A percentile compares a stretch with the other conserved stretches of the same genome.
These are phyloP conservation scores for Stegostoma tigrinum DNA, from an alignment of 2,113 vertebrate species.

Conservation along the genomic window DNA sequence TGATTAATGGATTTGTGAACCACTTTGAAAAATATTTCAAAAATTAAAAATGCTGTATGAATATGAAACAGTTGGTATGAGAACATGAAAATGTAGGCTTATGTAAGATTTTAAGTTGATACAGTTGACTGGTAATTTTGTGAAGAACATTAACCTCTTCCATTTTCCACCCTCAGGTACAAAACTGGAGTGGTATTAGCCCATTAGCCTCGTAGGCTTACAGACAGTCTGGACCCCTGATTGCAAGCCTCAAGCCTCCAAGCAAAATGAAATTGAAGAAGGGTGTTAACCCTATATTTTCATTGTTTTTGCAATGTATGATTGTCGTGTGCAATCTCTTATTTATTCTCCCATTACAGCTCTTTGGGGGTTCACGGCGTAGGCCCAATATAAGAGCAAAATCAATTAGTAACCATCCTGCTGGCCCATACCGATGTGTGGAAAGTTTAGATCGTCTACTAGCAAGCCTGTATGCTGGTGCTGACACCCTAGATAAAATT, in stretches of 20 bases:
- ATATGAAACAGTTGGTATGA: neutral
- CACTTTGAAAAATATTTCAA: neutral
- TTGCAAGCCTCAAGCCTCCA: neutral
- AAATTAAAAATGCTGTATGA: neutral
- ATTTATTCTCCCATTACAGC: slow-evolving; percentile 73
- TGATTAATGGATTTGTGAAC: neutral
- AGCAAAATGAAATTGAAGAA: slow-evolving; percentile 81
- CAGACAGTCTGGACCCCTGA: neutral
- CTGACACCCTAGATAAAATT: slow-evolving; percentile 79
- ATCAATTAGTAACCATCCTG: slow-evolving; percentile 60
- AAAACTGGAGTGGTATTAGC: neutral
- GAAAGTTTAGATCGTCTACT: slow-evolving; percentile 62
- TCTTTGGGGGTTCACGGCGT: slow-evolving; percentile 73
- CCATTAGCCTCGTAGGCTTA: neutral
- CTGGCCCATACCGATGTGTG: slow-evolving; percentile 72
- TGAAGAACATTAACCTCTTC: neutral
- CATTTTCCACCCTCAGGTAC: neutral
- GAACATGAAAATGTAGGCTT: neutral
- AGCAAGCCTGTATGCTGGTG: slow-evolving; percentile 65
- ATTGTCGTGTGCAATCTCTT: slow-evolving; percentile 71
- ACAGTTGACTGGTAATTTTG: neutral
- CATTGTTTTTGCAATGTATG: slow-evolving; percentile 71
- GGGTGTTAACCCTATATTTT: slow-evolving; percentile 74
- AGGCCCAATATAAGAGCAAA: slow-evolving; percentile 70
- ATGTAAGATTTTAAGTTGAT: neutral